Evolutionary conservation across 2,888 invertebrate species (phyloP), one percentile per base, ranked within the genome.

Genomic region (Lithosia quadra): DNA sequence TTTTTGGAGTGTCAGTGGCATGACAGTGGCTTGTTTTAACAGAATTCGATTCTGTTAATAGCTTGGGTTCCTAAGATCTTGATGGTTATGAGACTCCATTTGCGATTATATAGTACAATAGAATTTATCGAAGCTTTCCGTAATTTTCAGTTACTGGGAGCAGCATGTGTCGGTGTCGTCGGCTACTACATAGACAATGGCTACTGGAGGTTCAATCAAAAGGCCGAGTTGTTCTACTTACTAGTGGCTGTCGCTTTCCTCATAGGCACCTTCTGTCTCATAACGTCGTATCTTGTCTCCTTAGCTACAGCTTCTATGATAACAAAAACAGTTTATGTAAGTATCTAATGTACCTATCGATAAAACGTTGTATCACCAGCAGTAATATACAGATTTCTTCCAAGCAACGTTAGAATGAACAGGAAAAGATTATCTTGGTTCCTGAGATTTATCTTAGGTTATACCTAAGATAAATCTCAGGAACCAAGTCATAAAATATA

Each of bases 231-330:
- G 24, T 98, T 98, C 90, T 97, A 97, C 89, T 92, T 97, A 36
- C 90, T 98, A 69, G 97, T 97, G 87, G 95, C 97, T 0, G 97
- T 97, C 0, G 95, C 98, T 21, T 98, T 97, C 86, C 95, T 98
- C 87, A 96, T 98, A 73, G 97, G 97, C 65, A 98, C 98, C 28
- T 97, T 97, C 84, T 96, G 98, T 75, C 88, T 98, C 57, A 90
- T 98, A 56, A 84, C 97, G 7, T 96, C 98, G 0, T 98, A 97
- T 80, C 82, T 98, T n/a, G 93, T 97, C 39, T 98, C 98, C 1
- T 94, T 98, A 63, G 96, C 98, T 21, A 97, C 98, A 0, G 97
- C 98, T n/a, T 96, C 97, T 43, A 97, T 98, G 79, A 96, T 98
- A 82, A 96, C 98, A 1, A 98, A 98, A 93, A 98, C 97, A 1